These are phyloP conservation scores for Xestobium rufovillosum DNA, from an alignment of 2,888 invertebrate genomes.

Conservation along the genomic window DNA sequence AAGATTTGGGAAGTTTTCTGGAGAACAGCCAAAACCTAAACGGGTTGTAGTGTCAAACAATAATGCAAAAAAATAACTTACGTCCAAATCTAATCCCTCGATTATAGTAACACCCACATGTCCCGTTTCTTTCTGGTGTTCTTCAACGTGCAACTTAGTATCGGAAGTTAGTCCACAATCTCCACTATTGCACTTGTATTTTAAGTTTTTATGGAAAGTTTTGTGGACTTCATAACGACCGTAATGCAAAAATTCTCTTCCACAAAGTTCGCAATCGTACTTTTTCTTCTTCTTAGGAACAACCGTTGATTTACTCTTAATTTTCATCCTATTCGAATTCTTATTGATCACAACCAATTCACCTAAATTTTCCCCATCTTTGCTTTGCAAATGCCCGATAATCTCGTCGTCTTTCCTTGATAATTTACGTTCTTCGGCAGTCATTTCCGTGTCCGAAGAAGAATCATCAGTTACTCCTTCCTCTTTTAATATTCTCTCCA, in stretches of 20 bases:
- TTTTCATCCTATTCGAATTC: constrained; percentile 21
- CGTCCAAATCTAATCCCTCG: constrained; percentile 37
- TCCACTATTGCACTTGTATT: constrained; percentile 48
- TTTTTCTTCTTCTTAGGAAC: constrained; percentile 31
- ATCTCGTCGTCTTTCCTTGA: constrained; percentile 42
- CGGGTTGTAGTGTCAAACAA: no score
- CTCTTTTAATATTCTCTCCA: constrained; percentile 64
- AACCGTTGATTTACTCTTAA: constrained; percentile 22
- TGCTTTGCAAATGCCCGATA: constrained; percentile 60
- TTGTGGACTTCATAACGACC: constrained; percentile 49
- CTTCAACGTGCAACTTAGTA: constrained; percentile 45
- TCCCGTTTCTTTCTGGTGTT: constrained; percentile 50
- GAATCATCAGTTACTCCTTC: constrained; percentile 62
- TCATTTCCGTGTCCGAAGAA: constrained; percentile 38
- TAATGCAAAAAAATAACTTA: no score
- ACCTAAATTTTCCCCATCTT: constrained; percentile 52
- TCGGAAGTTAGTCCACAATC: constrained; percentile 34
- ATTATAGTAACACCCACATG: constrained; percentile 49
- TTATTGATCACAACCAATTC: constrained; percentile 56
- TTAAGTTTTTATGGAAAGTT: constrained; percentile 53
- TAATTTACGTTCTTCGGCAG: constrained; percentile 24
- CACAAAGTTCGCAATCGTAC: constrained; percentile 48
- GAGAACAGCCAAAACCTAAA: no score
- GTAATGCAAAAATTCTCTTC: constrained; percentile 46
- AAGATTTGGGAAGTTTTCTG: no score